Base-by-base conservation (phyloP, 2,113 vertebrate species). In the Lepidothrix coronata region DNA sequence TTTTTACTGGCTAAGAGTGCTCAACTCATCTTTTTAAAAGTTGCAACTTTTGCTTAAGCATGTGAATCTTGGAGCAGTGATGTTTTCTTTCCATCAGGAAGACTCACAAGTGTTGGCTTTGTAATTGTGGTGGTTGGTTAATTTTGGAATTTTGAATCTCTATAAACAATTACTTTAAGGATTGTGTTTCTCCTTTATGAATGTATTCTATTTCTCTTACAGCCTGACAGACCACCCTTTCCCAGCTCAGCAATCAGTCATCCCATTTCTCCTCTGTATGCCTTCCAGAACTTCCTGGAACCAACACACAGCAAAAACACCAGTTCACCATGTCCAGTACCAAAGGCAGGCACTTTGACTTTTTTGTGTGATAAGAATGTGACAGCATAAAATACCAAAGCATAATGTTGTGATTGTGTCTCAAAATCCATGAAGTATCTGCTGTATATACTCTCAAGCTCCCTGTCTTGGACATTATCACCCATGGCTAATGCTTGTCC, bases 161-260 rank as follows among this genome's bases (percentile, higher is more conserved):
- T 58, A 12, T 19, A 63, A 6, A 14, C 18, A 75, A 5, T 37
- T 67, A 73, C 9, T 86, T 81, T 3, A 46, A 3, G 7, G 62
- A 39, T 17, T 58, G 6, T 10, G 46, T 63, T 74, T 48, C 27
- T 65, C 51, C 49, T 77, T 88, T 22, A 55, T 27, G 39, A 13
- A 15, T 33, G 7, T 48, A 4, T 67, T 83, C 16, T 77, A 0
- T 80, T 91, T 95, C 86, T 85, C 57, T 82, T 55, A 8, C 90
- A 99, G 98, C 85, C 97, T 54, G 98, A 98, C 82, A 97, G 98
- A 84, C 91, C 97, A 4, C 90, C 96, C 44, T 97, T 98, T 72
- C 96, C 97, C 18, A 59, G 92, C 81, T 96, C 97, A 51, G 98
- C 96, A 20, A 83, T 98, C 63, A 73, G 8, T 37, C 98, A 98